These are phyloP conservation scores for Centruroides vittatus DNA, from an alignment of 1,140 invertebrate genomes.

Conservation along the genomic window DNA sequence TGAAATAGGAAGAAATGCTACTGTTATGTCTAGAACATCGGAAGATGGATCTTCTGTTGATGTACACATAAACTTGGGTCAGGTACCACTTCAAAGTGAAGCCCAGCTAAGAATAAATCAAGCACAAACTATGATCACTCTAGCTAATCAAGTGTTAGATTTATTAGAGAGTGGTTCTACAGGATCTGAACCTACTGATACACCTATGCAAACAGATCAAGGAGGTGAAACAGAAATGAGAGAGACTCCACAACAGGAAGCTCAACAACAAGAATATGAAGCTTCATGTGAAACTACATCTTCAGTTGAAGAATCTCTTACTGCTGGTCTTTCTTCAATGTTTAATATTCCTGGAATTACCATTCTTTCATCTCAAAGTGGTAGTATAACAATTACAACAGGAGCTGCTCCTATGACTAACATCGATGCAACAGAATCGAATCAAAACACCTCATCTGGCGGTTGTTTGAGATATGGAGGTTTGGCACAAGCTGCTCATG, in stretches of 20 bases:
- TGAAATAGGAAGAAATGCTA: slow-evolving; percentile 29
- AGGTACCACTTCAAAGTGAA: slow-evolving; percentile 23
- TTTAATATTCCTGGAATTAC: too few species aligned
- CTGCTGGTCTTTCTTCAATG: too few species aligned
- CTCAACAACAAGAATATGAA: not conserved
- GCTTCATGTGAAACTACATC: not conserved
- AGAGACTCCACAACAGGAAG: not conserved
- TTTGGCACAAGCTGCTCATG: slow-evolving; percentile 28
- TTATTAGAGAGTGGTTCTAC: slow-evolving; percentile 19
- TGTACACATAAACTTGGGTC: slow-evolving; percentile 32
- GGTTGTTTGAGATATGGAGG: not conserved
- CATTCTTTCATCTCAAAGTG: too few species aligned
- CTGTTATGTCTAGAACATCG: slow-evolving; percentile 27
- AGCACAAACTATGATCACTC: slow-evolving; percentile 24
- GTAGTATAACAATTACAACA: too few species aligned
- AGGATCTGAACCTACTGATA: not conserved
- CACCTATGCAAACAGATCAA: slow-evolving; percentile 10
- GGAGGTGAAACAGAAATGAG: not conserved
- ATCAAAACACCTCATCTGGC: too few species aligned
- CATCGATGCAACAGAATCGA: too few species aligned
- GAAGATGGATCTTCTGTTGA: slow-evolving; percentile 30
- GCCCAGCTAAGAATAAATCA: slow-evolving; percentile 26
- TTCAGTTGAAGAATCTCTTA: not conserved
- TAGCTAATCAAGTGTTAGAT: slow-evolving; percentile 23
- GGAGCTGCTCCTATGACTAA: too few species aligned